Evolutionary conservation across 2,888 invertebrate genomes (phyloP).

Genomic region (Erannis defoliaria): DNA sequence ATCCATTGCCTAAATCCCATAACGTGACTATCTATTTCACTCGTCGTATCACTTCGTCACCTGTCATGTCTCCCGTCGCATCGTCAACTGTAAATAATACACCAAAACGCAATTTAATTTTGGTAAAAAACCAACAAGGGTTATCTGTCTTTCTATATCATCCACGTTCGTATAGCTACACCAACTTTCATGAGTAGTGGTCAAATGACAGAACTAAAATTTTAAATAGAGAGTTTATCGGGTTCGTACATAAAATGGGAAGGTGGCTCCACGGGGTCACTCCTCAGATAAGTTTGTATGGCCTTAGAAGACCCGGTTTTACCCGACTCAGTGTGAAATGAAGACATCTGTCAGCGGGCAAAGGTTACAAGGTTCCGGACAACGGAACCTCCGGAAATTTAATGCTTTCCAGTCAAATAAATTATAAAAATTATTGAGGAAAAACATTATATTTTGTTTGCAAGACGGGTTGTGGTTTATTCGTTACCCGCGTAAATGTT

Average conservation of each 20-base stretch:
- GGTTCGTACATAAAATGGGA: background rate
- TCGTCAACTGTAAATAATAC: constrained; percentile 2
- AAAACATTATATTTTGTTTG: constrained; percentile 27
- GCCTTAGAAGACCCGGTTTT: background rate
- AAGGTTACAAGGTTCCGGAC: constrained; percentile 37
- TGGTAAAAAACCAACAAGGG: constrained; percentile 16
- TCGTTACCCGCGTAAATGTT: too few species aligned
- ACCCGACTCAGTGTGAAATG: constrained; percentile 48
- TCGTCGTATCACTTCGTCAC: background rate
- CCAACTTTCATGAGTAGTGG: constrained; percentile 3
- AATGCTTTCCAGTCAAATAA: constrained; percentile 53
- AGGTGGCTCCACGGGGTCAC: background rate
- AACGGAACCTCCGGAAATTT: constrained; percentile 55
- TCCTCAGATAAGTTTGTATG: background rate
- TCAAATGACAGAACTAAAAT: constrained; percentile 4
- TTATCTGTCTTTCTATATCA: constrained; percentile 29
- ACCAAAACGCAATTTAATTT: constrained; percentile 23
- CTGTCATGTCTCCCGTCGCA: background rate
- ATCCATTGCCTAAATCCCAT: too few species aligned
- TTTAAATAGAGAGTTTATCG: background rate
- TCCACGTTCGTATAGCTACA: constrained; percentile 36
- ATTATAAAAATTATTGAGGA: constrained; percentile 44
- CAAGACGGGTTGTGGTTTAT: background rate
- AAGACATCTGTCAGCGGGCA: constrained; percentile 59
- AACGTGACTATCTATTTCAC: background rate